Conservation (phyloP, 2,888 invertebrate species). For the Nineta flava region DNA sequence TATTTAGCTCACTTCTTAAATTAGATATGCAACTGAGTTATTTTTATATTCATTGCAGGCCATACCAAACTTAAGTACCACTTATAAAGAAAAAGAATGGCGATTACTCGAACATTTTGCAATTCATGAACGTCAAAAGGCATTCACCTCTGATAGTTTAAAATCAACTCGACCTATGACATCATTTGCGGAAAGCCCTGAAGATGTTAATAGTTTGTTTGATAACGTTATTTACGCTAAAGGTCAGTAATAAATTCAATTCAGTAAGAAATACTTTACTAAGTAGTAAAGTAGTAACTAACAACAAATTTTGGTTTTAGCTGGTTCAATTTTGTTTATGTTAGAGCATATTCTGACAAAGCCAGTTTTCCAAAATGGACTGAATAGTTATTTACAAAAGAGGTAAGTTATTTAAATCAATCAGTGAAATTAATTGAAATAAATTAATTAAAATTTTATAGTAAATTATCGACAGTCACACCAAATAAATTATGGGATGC, state of each 20-base stretch:
- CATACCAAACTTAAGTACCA: background rate
- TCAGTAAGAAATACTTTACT: too few relatives aligned
- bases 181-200: slow-evolving; percentile 30
- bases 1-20: too few relatives aligned
- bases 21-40: too few relatives aligned
- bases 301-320: background rate
- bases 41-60: background rate
- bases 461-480: background rate
- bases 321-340: background rate
- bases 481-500: background rate
- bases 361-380: background rate
- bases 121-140: slow-evolving; percentile 23
- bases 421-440: background rate
- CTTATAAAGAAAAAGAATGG: slow-evolving; percentile 22
- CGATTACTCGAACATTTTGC: slow-evolving; percentile 29
- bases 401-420: background rate
- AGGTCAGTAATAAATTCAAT: background rate
- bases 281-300: too few relatives aligned
- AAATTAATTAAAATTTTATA: background rate
- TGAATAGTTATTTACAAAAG: background rate
- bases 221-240: slow-evolving; percentile 40
- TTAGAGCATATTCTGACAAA: background rate
- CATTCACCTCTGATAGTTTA: slow-evolving; percentile 26
- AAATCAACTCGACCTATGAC: slow-evolving; percentile 37
- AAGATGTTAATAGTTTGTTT: slow-evolving; percentile 33